These are phyloP conservation scores for Pollimyrus isidori DNA, from an alignment of 2,113 vertebrate species.

Conservation along the genomic window DNA sequence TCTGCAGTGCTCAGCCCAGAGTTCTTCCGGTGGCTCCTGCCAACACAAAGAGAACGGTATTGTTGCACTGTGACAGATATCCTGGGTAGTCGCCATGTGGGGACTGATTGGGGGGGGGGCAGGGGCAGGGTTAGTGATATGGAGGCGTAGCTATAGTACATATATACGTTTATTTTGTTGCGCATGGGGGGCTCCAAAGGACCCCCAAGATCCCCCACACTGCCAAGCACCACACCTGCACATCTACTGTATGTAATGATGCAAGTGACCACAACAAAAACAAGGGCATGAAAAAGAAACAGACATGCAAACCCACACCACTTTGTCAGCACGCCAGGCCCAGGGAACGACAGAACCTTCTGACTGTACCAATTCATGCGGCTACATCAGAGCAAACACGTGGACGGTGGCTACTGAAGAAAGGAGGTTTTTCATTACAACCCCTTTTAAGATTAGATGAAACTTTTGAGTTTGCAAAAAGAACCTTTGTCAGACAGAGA, in stretches of 20 bases:
- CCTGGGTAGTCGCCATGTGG: neutral
- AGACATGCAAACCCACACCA: too few relatives aligned
- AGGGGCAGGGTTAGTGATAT: neutral
- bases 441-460: neutral
- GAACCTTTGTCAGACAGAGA: neutral
- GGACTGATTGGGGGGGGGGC: neutral
- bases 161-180: neutral
- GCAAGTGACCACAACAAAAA: neutral
- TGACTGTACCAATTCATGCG: too few relatives aligned
- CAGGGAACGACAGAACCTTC: too few relatives aligned
- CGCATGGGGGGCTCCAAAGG: neutral
- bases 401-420: too few relatives aligned
- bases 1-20: slow-evolving; percentile 84
- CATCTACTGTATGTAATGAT: neutral
- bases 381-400: too few relatives aligned
- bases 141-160: neutral
- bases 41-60: neutral
- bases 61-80: neutral
- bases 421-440: too few relatives aligned
- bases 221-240: neutral
- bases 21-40: slow-evolving; percentile 79
- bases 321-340: too few relatives aligned
- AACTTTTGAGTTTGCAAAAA: neutral
- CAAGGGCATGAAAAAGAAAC: too few relatives aligned
- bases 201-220: neutral